Evolutionary conservation across 2,113 vertebrate genomes (phyloP).

Genomic region (Triplophysa rosa): DNA sequence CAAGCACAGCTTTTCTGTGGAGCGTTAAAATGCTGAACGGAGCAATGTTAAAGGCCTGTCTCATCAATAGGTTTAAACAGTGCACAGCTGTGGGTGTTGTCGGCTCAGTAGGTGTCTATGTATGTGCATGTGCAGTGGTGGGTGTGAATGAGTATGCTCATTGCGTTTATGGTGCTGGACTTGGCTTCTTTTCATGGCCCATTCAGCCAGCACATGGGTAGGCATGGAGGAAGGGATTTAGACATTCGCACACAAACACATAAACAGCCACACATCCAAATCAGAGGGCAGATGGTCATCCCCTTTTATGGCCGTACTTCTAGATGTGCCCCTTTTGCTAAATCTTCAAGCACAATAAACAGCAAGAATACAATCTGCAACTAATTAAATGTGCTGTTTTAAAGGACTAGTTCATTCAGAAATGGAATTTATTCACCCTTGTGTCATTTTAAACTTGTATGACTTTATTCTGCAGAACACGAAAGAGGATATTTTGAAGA

Average conservation of each 20-base stretch:
- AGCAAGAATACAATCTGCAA: neutral
- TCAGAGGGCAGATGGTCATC: conserved; percentile 70
- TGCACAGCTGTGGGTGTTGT: conserved; percentile 54
- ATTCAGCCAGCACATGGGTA: conserved; percentile 42
- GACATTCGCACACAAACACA: conserved; percentile 46
- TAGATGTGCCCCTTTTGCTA: conserved; percentile 16
- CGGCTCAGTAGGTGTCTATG: conserved; percentile 39
- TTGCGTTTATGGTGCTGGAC: conserved; percentile 44
- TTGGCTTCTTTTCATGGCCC: conserved; percentile 47
- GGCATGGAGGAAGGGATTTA: conserved; percentile 34
- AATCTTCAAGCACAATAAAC: conserved; percentile 15
- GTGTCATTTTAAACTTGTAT: no score
- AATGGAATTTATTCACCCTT: no score
- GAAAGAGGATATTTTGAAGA: no score
- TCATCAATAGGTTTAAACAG: conserved; percentile 46
- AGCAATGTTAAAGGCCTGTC: conserved; percentile 32
- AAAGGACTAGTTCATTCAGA: no score
- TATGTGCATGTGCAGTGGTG: conserved; percentile 46
- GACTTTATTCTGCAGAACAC: no score
- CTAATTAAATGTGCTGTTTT: neutral
- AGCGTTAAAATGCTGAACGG: conserved; percentile 31
- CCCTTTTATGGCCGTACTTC: conserved; percentile 26
- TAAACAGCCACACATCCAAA: conserved; percentile 59
- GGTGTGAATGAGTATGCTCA: conserved; percentile 49
- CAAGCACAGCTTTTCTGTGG: conserved; percentile 25